Evolutionary conservation across 2,113 vertebrate species (phyloP).

Genomic region (Toxotes chatareus): DNA sequence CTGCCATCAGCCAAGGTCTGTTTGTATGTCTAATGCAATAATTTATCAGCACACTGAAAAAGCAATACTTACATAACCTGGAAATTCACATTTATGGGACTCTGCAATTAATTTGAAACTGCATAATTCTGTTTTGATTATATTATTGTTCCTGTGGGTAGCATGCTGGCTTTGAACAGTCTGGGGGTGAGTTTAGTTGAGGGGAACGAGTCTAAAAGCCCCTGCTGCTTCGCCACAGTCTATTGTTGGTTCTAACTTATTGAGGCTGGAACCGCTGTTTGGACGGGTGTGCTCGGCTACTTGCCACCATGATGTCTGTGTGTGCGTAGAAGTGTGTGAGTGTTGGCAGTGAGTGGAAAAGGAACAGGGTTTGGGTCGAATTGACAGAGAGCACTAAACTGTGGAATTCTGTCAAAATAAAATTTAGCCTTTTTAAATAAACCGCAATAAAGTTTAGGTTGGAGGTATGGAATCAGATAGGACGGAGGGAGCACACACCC

Average conservation of each 20-base stretch:
- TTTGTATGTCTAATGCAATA: slow-evolving; percentile 44
- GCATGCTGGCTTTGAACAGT: slow-evolving; percentile 59
- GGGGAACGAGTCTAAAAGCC: slow-evolving; percentile 39
- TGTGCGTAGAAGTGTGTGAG: slow-evolving; percentile 58
- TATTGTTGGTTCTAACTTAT: slow-evolving; percentile 60
- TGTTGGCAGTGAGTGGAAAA: slow-evolving; percentile 67
- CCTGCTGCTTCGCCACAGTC: slow-evolving; percentile 60
- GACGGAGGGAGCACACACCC: slow-evolving; percentile 10
- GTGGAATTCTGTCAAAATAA: slow-evolving; percentile 77
- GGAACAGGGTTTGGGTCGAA: slow-evolving; percentile 64
- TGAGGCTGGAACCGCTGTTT: slow-evolving; percentile 58
- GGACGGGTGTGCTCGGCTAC: slow-evolving; percentile 51
- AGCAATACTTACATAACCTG: slow-evolving; percentile 31
- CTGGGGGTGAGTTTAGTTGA: slow-evolving; percentile 44
- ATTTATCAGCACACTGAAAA: slow-evolving; percentile 29
- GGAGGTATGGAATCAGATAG: slow-evolving; percentile 58
- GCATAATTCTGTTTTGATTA: slow-evolving; percentile 72
- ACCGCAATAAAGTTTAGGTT: slow-evolving; percentile 54
- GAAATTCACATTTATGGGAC: slow-evolving; percentile 54
- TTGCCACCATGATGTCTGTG: slow-evolving; percentile 44
- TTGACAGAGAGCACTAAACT: slow-evolving; percentile 73
- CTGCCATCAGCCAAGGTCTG: slow-evolving; percentile 41
- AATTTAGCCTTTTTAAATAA: slow-evolving; percentile 78
- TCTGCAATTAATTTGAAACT: slow-evolving; percentile 69
- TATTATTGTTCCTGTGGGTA: slow-evolving; percentile 64